Percentiles rank a stretch among this genome's conserved stretches.
These are phyloP conservation scores for Yponomeuta malinellus DNA, from an alignment of 2,888 invertebrate species.

Conservation along the genomic window DNA sequence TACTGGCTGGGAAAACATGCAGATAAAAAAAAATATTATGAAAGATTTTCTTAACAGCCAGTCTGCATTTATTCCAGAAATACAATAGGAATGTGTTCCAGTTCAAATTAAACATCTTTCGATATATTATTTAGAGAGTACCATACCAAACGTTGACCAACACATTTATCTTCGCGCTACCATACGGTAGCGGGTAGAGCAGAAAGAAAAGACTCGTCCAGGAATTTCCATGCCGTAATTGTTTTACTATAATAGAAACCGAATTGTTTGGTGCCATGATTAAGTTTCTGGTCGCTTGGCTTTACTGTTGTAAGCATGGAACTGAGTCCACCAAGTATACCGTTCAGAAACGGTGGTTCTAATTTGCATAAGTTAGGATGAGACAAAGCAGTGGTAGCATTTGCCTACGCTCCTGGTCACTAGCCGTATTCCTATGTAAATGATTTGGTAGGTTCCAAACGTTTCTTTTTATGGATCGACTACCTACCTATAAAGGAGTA, in stretches of 20 bases:
- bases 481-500: too few relatives aligned
- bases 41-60: too few relatives aligned
- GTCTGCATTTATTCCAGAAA: too few relatives aligned
- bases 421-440: constrained; percentile 9
- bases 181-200: neutral
- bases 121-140: neutral
- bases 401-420: constrained; percentile 49
- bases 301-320: neutral
- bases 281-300: neutral
- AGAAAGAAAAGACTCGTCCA: constrained; percentile 24
- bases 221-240: constrained; percentile 53
- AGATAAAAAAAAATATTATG: too few relatives aligned
- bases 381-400: constrained; percentile 58
- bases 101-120: too few relatives aligned
- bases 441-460: neutral
- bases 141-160: neutral
- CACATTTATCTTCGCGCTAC: neutral
- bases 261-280: constrained; percentile 13
- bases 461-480: neutral
- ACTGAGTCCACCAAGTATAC: neutral
- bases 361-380: constrained; percentile 59
- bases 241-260: constrained; percentile 57
- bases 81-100: too few relatives aligned
- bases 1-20: too few relatives aligned
- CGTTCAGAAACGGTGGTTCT: constrained; percentile 46